These are phyloP conservation scores for Drosophila diplacantha DNA, from an alignment of 2,888 invertebrate species.

Conservation along the genomic window DNA sequence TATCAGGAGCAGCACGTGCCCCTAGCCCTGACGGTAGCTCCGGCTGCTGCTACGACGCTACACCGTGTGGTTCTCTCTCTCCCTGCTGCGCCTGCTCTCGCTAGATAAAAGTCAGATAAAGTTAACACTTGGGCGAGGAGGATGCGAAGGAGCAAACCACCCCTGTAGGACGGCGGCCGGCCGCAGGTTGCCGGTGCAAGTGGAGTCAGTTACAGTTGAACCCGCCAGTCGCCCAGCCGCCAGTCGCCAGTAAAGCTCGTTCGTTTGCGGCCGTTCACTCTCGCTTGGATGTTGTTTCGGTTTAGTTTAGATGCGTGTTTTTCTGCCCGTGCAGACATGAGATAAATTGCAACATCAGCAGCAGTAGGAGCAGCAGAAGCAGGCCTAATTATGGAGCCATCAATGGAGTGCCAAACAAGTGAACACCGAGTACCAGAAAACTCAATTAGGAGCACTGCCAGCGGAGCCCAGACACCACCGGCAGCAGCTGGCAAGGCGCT, in stretches of 20 bases:
- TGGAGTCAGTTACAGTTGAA: constrained; percentile 60
- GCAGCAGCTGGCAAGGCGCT: constrained; percentile 13
- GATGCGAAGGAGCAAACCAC: constrained; percentile 26
- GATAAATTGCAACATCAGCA: constrained; percentile 35
- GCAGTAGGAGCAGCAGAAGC: neutral
- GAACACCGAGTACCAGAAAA: constrained; percentile 68
- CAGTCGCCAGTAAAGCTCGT: constrained; percentile 33
- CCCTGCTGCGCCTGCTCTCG: constrained; percentile 34
- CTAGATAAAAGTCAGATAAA: constrained; percentile 63
- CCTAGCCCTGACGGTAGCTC: neutral
- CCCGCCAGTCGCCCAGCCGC: constrained; percentile 42
- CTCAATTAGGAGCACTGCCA: constrained; percentile 67
- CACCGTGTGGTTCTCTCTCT: neutral
- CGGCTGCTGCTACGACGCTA: neutral
- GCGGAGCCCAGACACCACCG: constrained; percentile 47
- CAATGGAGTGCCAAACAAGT: constrained; percentile 63
- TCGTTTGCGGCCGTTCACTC: constrained; percentile 5
- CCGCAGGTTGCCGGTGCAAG: constrained; percentile 28
- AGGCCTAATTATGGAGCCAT: constrained; percentile 54
- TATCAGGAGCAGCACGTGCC: constrained; percentile 36
- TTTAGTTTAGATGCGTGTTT: constrained; percentile 21
- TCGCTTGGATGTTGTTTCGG: constrained; percentile 1
- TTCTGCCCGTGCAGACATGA: constrained; percentile 35
- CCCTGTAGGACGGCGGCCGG: constrained; percentile 34
- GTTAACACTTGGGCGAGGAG: constrained; percentile 50